Base-by-base conservation (phyloP, 2,797 vertebrate genomes). In the Phrynocephalus guinanensis region DNA sequence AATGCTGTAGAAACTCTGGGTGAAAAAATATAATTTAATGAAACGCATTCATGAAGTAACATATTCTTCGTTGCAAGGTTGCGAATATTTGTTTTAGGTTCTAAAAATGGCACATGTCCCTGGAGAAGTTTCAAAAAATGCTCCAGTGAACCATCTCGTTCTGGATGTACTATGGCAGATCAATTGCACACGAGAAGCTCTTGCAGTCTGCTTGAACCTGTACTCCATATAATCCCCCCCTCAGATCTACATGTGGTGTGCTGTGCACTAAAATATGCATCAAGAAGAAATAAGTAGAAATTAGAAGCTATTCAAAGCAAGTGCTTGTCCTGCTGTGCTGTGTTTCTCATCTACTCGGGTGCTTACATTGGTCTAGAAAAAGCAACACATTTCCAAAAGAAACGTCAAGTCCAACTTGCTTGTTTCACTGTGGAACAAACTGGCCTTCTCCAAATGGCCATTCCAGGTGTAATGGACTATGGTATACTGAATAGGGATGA, bases 301-400 rank as follows among this genome's bases (percentile, higher is more conserved):
- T 56, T 10, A 56, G 9, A 56, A 56, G 13, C 52, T 56, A 79
- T 60, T 68, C 24, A 38, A 85, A 33, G 0, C 7, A 84, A 79
- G 11, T 33, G 56, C 33, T 60, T 76, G 63, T n/a, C 82, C 89
- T 30, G 8, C 5, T 78, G 73, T 5, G 63, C 33, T 83, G 15
- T 85, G 67, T 77, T 91, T 94, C 78, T 91, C 70, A 67, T 84
- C 91, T 86, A 24, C 83, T 89, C 50, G 91, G 81, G 73, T 92
- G 86, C 84, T 87, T 33, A 79, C 71, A 73, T 30, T 89, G 63
- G 56, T 79, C 72, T 89, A 88, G 70, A 94, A 91, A 87, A 26
- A 10, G 88, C 52, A 89, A 83, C 84, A 48, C n/a, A 10, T 82
- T 89, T 86, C 73, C 50, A 90, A 6, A 0, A 83, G 63, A 84